phyloP scores from a whole-genome alignment of 2,888 invertebrate species.

The Glaucopsyche alexis region DNA sequence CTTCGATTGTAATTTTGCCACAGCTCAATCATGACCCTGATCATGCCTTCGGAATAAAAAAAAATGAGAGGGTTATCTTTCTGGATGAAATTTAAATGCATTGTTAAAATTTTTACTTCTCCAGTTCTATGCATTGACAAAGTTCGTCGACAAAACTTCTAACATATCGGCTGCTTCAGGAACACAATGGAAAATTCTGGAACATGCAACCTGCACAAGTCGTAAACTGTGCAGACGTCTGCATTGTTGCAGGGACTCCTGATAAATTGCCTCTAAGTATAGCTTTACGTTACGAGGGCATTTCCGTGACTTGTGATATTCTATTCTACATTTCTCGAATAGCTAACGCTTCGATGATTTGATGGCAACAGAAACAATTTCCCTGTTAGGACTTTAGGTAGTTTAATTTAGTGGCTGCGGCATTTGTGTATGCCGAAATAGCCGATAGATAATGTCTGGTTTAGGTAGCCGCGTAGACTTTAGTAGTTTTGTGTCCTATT shows the following conservation, averaged over 20 bases:
- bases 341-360: not conserved
- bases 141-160: not conserved
- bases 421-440: not conserved
- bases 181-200: conserved; percentile 14
- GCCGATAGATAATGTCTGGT: not conserved
- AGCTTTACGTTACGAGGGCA: not conserved
- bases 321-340: not conserved
- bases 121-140: no score
- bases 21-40: no score
- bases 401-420: not conserved
- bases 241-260: conserved; percentile 8
- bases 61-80: no score
- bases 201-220: conserved; percentile 11
- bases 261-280: conserved; percentile 5
- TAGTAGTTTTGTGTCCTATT: no score
- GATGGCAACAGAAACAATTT: not conserved
- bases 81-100: no score
- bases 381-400: not conserved
- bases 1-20: no score
- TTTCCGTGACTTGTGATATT: conserved; percentile 14
- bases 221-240: conserved; percentile 20
- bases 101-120: no score
- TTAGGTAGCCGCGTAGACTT: no score
- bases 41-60: no score
- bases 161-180: not conserved